Base-by-base conservation (phyloP, 2,888 invertebrate species). In the Deilephila elpenor region DNA sequence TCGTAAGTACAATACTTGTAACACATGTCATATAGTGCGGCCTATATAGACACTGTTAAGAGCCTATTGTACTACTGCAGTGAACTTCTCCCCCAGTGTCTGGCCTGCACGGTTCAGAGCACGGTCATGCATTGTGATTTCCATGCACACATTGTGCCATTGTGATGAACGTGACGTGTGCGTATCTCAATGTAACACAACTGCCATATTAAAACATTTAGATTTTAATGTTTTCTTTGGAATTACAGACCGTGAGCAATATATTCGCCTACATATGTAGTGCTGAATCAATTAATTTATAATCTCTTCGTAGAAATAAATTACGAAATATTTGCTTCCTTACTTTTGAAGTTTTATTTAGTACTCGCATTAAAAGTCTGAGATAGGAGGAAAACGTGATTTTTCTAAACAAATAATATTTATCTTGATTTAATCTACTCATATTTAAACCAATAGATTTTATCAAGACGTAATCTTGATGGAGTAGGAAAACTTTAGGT, bases 71-170 rank as follows among this genome's bases (percentile, higher is more conserved):
- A 73, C 53, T 73, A 73, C 53, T 73, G 75, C 71, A 72, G 37
- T 64, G 25, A 59, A 80, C 79, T 81, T 78, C 79, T 81, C 82
- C 78, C 81, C 81, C 78, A 80, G 80, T 82, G 82, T 82, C 75
- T 81, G 85, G 80, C 82, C 81, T 86, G 78, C 90, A 92, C 90
- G 93, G 92, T 92, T 93, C 93, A 90, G 87, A 79, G 84, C 79
- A 75, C 85, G 76, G 93, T 92, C 90, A 93, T 89, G 93, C 89
- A 77, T 86, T 89, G 89, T 91, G 91, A 82, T 78, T 83, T 77
- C 83, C 81, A 83, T 88, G 86, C 87, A 87, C 82, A 83, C 51
- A 76, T 78, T 76, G 75, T 64, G 56, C 25, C 62, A 74, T 73
- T 70, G 70, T 71, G 51, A 17, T 51, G 32, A 53, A 62, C 53